Evolutionary conservation across 2,888 invertebrate genomes (phyloP), one percentile per base, ranked within the genome.

Genomic region (Calameuta idolon): DNA sequence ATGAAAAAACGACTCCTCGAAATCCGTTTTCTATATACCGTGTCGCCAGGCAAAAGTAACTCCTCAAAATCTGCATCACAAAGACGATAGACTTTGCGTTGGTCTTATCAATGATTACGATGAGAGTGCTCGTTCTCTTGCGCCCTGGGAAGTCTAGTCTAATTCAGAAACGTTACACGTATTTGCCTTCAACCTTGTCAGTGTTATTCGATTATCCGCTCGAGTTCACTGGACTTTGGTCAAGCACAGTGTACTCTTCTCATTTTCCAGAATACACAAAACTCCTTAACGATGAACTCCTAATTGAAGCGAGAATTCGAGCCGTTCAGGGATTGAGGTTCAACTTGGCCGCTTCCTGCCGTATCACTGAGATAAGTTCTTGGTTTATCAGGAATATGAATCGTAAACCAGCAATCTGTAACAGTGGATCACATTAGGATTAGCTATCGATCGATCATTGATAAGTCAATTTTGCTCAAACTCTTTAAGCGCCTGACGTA

Each of bases 371-470:
- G 85, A 98, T 97, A 75, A 98, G 93, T 86, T 98, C 98, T 91
- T 97, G 97, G 92, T 98, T 98, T 80, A 98, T 96, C 82, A 98
- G 94, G 91, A 98, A 98, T 85, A 98, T 97, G 92, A 98, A 98
- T 81, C 97, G 95, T 73, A 98, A 93, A 77, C 97, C 97, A 34
- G 97, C 96, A 87, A 98, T 96, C 96, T 96, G 93, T 84, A 92
- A 92, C 79, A 85, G 69, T 15, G 55, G 55, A 55, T 55, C 55
- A 55, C 23, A 55, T 23, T 55, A 23, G 55, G 23, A 55, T 55
- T 55, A 55, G 55, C 23, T 55, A 55, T 55, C 55, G 55, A 55
- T 55, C 55, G 55, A 55, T 55, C 55, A 55, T 55, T 23, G 55
- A 55, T 23, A 55, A 15, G 55, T 23, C 23, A 55, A 55, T 23